A percentile compares a stretch with the other conserved stretches of the same genome.
Evolutionary conservation across 1,140 invertebrate species (phyloP).

Genomic region (Lysiphlebus fabarum): DNA sequence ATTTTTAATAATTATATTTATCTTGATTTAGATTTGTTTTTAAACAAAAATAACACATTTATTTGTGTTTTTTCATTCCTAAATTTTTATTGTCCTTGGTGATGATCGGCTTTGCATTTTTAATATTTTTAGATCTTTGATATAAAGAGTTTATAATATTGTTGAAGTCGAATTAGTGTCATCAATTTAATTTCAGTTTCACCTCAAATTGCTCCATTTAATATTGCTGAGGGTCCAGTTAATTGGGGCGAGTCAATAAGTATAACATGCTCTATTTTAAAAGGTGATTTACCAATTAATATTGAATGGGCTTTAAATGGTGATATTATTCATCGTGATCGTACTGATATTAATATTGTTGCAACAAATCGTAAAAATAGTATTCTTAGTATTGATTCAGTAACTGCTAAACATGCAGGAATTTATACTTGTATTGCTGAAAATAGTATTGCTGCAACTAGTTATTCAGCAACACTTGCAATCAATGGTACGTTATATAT

Average conservation of each 20-base stretch:
- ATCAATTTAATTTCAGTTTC: slow-evolving; percentile 57
- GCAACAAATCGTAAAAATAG: slow-evolving; percentile 56
- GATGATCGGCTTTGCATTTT: slow-evolving; percentile 24
- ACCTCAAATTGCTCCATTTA: slow-evolving; percentile 71
- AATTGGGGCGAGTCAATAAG: slow-evolving; percentile 66
- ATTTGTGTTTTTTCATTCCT: not conserved
- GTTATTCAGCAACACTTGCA: slow-evolving; percentile 61
- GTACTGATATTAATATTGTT: slow-evolving; percentile 44
- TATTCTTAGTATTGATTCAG: slow-evolving; percentile 69
- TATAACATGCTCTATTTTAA: slow-evolving; percentile 66
- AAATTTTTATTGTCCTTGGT: no score
- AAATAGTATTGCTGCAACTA: slow-evolving; percentile 65
- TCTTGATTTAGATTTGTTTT: not conserved
- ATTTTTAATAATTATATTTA: no score
- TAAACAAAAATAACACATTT: no score
- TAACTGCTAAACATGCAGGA: slow-evolving; percentile 66
- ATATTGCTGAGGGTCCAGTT: slow-evolving; percentile 67
- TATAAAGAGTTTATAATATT: slow-evolving; percentile 8
- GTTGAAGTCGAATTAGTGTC: not conserved
- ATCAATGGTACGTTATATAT: slow-evolving; percentile 59
- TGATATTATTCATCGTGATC: slow-evolving; percentile 39
- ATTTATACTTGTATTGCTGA: slow-evolving; percentile 70
- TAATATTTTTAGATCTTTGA: slow-evolving; percentile 12
- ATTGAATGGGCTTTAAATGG: slow-evolving; percentile 57
- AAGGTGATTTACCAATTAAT: slow-evolving; percentile 72